Evolutionary conservation across 2,888 invertebrate genomes (phyloP).

Genomic region (Gnatocerus cornutus): DNA sequence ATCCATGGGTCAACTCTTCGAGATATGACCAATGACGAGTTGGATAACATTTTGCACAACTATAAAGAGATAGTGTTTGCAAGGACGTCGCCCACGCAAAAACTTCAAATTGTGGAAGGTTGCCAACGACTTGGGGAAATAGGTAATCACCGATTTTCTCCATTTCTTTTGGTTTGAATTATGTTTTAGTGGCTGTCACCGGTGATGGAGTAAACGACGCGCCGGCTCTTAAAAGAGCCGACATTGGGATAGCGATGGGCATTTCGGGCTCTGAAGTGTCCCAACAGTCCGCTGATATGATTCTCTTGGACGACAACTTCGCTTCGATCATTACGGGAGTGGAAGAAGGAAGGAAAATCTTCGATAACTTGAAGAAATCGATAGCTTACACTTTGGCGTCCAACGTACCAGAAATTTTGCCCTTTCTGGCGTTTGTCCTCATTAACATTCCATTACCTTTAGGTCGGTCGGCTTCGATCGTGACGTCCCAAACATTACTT

Average conservation of each 20-base stretch:
- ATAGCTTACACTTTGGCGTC: slow-evolving; percentile 88
- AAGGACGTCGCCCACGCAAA: slow-evolving; percentile 74
- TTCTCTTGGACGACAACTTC: slow-evolving; percentile 90
- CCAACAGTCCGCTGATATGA: slow-evolving; percentile 93
- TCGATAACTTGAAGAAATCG: slow-evolving; percentile 90
- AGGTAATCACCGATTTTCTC: slow-evolving; percentile 71
- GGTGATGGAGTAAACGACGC: slow-evolving; percentile 94
- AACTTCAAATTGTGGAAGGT: slow-evolving; percentile 82
- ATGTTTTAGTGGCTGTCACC: slow-evolving; percentile 81
- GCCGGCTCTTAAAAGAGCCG: slow-evolving; percentile 87
- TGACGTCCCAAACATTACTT: slow-evolving; percentile 3
- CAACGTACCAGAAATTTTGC: slow-evolving; percentile 88
- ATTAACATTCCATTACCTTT: slow-evolving; percentile 84
- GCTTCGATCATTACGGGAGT: slow-evolving; percentile 90
- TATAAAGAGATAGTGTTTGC: slow-evolving; percentile 80
- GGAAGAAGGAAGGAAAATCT: slow-evolving; percentile 88
- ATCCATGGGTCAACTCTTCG: slow-evolving; percentile 73
- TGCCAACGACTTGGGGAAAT: slow-evolving; percentile 85
- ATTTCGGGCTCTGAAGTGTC: slow-evolving; percentile 85
- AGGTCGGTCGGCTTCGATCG: slow-evolving; percentile 62
- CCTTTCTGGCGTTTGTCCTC: slow-evolving; percentile 84
- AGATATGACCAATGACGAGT: slow-evolving; percentile 69
- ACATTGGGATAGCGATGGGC: slow-evolving; percentile 88
- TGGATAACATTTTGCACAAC: slow-evolving; percentile 74
- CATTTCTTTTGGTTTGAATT: slow-evolving; percentile 67